A percentile compares a stretch with the other conserved stretches of the same genome.
Evolutionary conservation across 92 coral and sea anemone species (phyloP).

Genomic region (Ricordea florida): DNA sequence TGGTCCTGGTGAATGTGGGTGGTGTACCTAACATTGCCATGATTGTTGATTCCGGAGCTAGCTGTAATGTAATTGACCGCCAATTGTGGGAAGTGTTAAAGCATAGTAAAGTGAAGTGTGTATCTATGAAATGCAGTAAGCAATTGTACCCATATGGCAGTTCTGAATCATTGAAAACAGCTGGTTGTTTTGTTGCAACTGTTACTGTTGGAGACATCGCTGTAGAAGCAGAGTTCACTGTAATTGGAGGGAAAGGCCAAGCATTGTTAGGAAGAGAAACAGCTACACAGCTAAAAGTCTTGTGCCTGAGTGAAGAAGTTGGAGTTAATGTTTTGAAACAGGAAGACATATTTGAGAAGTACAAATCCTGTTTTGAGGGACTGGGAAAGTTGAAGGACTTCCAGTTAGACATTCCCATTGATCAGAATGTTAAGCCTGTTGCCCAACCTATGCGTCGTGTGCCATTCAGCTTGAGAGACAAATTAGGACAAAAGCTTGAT

Average conservation of each 20-base stretch:
- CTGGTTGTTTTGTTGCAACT: slow-evolving; percentile 39
- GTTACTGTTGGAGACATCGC: slow-evolving; percentile 3
- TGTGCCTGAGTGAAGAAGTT: no score
- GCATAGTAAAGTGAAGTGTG: slow-evolving; percentile 33
- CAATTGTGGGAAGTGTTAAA: slow-evolving; percentile 49
- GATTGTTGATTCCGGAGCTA: slow-evolving; percentile 67
- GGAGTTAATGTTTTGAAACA: no score
- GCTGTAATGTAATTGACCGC: slow-evolving; percentile 62
- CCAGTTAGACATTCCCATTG: no score
- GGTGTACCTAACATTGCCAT: slow-evolving; percentile 45
- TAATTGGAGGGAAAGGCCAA: slow-evolving; percentile 50
- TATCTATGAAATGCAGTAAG: slow-evolving; percentile 18
- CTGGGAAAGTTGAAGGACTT: no score
- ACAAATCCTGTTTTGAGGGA: no score
- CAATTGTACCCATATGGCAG: slow-evolving; percentile 54
- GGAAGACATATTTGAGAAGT: no score
- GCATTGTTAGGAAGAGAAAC: no score
- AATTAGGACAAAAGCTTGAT: no score
- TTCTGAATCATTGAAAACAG: slow-evolving; percentile 23
- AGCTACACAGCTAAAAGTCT: no score
- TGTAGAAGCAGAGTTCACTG: slow-evolving; percentile 52
- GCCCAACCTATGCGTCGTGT: no score
- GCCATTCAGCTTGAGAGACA: no score
- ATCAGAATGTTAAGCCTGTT: no score
- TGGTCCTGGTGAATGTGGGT: slow-evolving; percentile 30